These are phyloP conservation scores for Agrochola litura DNA, from an alignment of 2,888 invertebrate species.

Conservation along the genomic window DNA sequence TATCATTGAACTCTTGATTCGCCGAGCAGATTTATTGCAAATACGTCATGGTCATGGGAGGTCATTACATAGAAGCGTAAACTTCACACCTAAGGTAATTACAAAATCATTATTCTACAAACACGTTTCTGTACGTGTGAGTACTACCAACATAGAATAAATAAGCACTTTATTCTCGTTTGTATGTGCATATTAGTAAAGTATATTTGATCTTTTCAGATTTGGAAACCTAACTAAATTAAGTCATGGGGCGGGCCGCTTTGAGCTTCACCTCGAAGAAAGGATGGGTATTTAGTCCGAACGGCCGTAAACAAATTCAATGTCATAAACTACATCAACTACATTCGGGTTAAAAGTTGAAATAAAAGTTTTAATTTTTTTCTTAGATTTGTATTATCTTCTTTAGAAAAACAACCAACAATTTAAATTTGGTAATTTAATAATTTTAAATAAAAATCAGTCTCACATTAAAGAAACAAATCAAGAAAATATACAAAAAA, in stretches of 20 bases:
- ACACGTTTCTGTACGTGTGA: slow-evolving; percentile 43
- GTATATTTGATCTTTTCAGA: slow-evolving; percentile 42
- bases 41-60: slow-evolving; percentile 72
- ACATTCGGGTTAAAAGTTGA: too few species aligned
- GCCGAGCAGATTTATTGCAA: slow-evolving; percentile 62
- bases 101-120: slow-evolving; percentile 50
- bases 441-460: too few species aligned
- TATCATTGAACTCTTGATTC: slow-evolving; percentile 72
- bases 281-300: neutral
- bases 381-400: too few species aligned
- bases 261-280: slow-evolving; percentile 8
- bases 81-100: slow-evolving; percentile 64
- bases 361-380: too few species aligned
- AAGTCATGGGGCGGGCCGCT: slow-evolving; percentile 26
- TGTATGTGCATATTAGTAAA: slow-evolving; percentile 37
- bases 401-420: too few species aligned
- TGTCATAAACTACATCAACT: too few species aligned
- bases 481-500: too few species aligned
- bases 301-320: too few species aligned
- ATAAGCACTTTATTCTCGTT: slow-evolving; percentile 44
- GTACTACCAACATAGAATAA: slow-evolving; percentile 51
- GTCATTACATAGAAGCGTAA: slow-evolving; percentile 64
- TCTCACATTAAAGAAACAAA: too few species aligned
- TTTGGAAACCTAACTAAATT: slow-evolving; percentile 31
- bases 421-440: too few species aligned